Evolutionary conservation across 2,888 invertebrate species (phyloP), one percentile per base, ranked within the genome.

Genomic region (Diaprepes abbreviatus): DNA sequence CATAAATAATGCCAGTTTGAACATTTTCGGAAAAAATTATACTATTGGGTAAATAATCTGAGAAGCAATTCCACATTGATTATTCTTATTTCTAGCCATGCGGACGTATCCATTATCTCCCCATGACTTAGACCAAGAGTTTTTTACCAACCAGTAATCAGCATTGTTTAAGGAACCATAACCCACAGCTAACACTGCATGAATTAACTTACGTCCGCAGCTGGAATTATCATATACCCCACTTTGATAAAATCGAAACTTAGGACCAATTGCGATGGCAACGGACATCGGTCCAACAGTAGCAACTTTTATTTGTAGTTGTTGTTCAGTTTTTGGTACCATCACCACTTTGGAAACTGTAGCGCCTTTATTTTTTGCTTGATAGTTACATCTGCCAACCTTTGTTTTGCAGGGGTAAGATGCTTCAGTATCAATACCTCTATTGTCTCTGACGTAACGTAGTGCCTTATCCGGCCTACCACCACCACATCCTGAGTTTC

Each of bases 1-100:
- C n/a, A n/a, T n/a, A n/a, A n/a, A n/a, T n/a, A n/a, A n/a, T n/a
- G n/a, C n/a, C n/a, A n/a, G n/a, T n/a, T n/a, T n/a, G n/a, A n/a
- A n/a, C n/a, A n/a, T n/a, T n/a, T n/a, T n/a, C n/a, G n/a, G n/a
- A n/a, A n/a, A n/a, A n/a, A 16, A 16, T 14, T 88, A 93, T 71
- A 94, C 92, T 65, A 93, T 87, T n/a, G 95, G 95, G 85, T 93
- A 96, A 78, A 92, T 92, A 73, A 95, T 92, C 59, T 86, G 81
- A 55, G 89, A 85, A 48, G 95, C 94, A 81, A 96, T 90, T 76
- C 95, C 96, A 83, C 96, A 96, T 81, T 92, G 90, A 84, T 96
- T 95, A 1, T 86, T 72, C 3, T 57, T 66, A 52, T 79, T 77
- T 45, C 77, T 74, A 2, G 76, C 73, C 50, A 82, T 73, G 71